Base-by-base conservation (phyloP, 2,797 vertebrate species). In the Neosilurus hyrtlii region DNA sequence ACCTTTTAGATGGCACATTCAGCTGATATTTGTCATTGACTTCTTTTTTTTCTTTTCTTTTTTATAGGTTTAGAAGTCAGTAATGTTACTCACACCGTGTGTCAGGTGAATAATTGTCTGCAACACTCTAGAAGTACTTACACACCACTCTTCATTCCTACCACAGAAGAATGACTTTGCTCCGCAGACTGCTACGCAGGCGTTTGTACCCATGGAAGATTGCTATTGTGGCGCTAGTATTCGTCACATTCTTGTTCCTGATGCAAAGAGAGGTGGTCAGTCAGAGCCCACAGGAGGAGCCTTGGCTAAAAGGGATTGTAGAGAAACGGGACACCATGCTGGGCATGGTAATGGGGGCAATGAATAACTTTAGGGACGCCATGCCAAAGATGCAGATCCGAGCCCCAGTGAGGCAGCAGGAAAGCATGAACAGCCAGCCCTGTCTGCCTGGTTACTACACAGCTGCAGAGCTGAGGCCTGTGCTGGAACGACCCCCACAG, bases 381-480 rank as follows among this genome's bases (percentile, higher is more conserved):
- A 96, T 97, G 92, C 98, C 97, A 90, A 98, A 98, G 93, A 96
- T 99, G 97, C 98, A 99, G 91, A 99, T 99, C 92, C 93, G 92
- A 90, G 97, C 98, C 65, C 98, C 98, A 0, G 83, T 96, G 12
- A 95, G 94, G 78, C 94, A 94, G 91, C 94, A 89, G 88, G 92
- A 93, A 3, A 84, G 90, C 80, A 90, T 90, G 66, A 94, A 87
- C 6, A 67, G 90, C 68, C 90, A 81, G 57, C 93, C 88, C 72
- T 99, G 98, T 90, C 94, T 96, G 87, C 93, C 94, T 9, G 98
- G 98, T 75, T 93, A 94, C 89, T 99, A 99, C 84, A 97, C 96
- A 0, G 92, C 94, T 0, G 95, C 94, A 0, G 98, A 99, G 89
- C 88, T 99, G 81, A 95, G 94, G 84, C 96, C 97, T 0, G 92